Evolutionary conservation across 2,888 invertebrate genomes (phyloP), one percentile per base, ranked within the genome.

Genomic region (Nomada hirtipes): DNA sequence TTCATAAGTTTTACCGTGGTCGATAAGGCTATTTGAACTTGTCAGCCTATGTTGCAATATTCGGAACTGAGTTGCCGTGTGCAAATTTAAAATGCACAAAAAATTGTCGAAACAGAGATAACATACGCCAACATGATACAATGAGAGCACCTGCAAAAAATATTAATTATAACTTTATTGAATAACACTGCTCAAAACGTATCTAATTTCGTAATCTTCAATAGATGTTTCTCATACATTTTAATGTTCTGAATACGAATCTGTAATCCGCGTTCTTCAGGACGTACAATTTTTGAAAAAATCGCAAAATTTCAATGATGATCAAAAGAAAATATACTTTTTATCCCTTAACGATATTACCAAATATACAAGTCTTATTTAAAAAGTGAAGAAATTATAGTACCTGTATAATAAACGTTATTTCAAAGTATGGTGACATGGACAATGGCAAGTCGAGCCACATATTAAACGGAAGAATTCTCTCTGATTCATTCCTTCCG

Each of bases 391-490:
- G 4, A 36, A 36, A 36, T 47, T 50, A 11, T 20, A 55, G 4
- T 52, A 77, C 78, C 68, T 78, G 61, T 0, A 57, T 0, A 3
- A 15, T 0, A 18, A 29, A 71, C 18, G 1, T 0, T 2, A 55
- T 26, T 13, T 79, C 76, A 3, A 53, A 79, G 23, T 64, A 76
- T 0, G 76, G 79, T 11, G 75, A 52, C 18, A 29, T 13, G 3
- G 64, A 20, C 9, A 64, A 0, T 20, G 88, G 87, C 15, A 88
- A 70, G 65, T 88, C 59, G 2, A 89, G 2, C 84, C 86, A 88
- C n/a, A 90, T 42, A 20, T 83, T 88, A 61, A 90, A 89, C 0
- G 90, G 91, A 18, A 91, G 67, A 29, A 68, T 47, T 63, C 90
- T 87, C 1, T 90, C 86, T 11, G 87, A 83, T 23, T 68, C 84